Base-by-base conservation (phyloP, 2,888 invertebrate genomes). In the Phortica magna region DNA sequence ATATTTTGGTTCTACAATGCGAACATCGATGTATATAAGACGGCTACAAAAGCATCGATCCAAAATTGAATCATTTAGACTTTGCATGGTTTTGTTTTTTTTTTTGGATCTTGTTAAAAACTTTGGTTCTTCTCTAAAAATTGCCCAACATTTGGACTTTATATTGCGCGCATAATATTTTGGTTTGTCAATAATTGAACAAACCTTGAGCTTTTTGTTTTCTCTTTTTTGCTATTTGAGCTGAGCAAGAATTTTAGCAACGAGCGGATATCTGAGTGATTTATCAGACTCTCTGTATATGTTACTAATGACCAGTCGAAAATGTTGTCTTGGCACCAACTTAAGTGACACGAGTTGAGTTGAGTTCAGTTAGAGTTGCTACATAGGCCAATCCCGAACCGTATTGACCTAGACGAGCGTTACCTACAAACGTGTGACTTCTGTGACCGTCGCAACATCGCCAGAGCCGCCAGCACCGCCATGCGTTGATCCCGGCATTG, bases 371-470 rank as follows among this genome's bases (percentile, higher is more conserved):
- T 68, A 6, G 9, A 68, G 48, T 68, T 64, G 14, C 74, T 76
- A 77, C 74, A 80, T 83, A 83, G 83, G 75, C 80, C 82, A 83
- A 81, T 65, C 76, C 75, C 75, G 77, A 61, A 43, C 55, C 14
- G 39, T 48, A 79, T 82, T 79, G 81, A 76, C 77, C 81, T 82
- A 86, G 79, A 85, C 84, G 71, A 82, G 80, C 77, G 85, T 79
- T 78, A 82, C 84, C 93, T 94, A 95, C 88, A 95, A 93, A 83
- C 95, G 93, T 76, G 95, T 95, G 83, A 95, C 94, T 92, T 95
- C 95, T 75, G 95, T 95, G 89, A 94, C 95, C 7, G 92, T 94
- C 88, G 92, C 93, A 89, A 89, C 94, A 84, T 88, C 89, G 53
- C 86, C 55, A 39, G 61, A 22, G 31, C 53, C 80, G 1, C 83